phyloP scores from a whole-genome alignment of 2,888 invertebrate species.

The Caenorhabditis sp. region DNA sequence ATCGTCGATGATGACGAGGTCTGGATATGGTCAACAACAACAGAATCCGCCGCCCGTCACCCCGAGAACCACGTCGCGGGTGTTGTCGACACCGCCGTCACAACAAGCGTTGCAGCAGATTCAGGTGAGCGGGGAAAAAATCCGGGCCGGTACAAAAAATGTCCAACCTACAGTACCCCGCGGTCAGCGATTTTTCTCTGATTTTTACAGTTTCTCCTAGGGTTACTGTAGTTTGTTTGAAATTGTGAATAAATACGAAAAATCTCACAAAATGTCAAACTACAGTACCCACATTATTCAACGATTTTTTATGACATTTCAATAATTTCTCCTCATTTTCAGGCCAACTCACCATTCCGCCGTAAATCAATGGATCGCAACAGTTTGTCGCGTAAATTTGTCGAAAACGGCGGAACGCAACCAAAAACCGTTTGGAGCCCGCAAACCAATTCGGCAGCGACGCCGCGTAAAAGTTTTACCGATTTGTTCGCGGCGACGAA shows the following conservation, averaged over 20 bases:
- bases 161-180: no score
- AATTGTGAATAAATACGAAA: no score
- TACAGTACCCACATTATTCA: neutral
- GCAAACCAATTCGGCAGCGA: slow-evolving; percentile 1
- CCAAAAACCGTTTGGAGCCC: slow-evolving; percentile 49
- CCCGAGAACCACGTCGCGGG: slow-evolving; percentile 28
- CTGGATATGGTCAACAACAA: neutral
- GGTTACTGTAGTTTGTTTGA: no score
- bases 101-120: slow-evolving; percentile 38
- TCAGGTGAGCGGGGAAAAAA: no score
- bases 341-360: slow-evolving; percentile 18
- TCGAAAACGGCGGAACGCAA: slow-evolving; percentile 35
- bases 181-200: no score
- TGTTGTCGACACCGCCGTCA: slow-evolving; percentile 29
- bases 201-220: no score
- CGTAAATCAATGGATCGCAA: slow-evolving; percentile 37
- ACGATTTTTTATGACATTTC: neutral
- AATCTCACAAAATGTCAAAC: neutral
- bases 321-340: neutral
- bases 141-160: no score
- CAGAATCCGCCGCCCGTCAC: slow-evolving; percentile 30
- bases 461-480: slow-evolving; percentile 29
- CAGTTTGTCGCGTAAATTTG: slow-evolving; percentile 30
- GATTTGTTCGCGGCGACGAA: slow-evolving; percentile 32
- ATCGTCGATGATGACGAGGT: neutral